A percentile compares a stretch with the other conserved stretches of the same genome.
Conservation (phyloP, 2,888 invertebrate genomes). For the Teinopalpus imperialis region DNA sequence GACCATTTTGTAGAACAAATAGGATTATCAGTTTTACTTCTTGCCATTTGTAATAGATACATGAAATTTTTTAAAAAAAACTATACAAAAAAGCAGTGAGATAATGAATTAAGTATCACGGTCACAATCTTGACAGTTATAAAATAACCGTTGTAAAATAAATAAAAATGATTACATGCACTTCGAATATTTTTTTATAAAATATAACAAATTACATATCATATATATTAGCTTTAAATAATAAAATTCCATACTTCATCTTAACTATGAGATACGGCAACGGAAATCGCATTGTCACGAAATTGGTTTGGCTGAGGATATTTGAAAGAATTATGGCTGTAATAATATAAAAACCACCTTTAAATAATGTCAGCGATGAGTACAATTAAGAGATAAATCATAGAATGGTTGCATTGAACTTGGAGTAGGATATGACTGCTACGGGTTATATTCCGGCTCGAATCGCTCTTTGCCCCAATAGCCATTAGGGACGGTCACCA, state of each 20-base stretch:
- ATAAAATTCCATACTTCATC: constrained; percentile 20
- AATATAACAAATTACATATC: constrained; percentile 10
- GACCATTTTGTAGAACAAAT: constrained; percentile 22
- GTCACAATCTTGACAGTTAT: too few relatives aligned
- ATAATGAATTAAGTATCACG: too few relatives aligned
- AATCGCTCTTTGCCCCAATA: constrained; percentile 65
- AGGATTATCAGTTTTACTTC: constrained; percentile 22
- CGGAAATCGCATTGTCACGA: constrained; percentile 28
- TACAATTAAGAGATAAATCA: constrained; percentile 80
- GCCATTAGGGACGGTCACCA: constrained; percentile 78
- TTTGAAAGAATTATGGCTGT: constrained; percentile 60
- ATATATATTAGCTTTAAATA: constrained; percentile 7
- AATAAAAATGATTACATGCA: not conserved
- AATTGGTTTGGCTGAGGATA: constrained; percentile 36
- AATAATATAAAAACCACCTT: constrained; percentile 57
- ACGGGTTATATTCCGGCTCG: constrained; percentile 61
- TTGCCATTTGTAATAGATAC: constrained; percentile 14
- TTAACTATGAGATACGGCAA: constrained; percentile 16
- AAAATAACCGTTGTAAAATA: constrained; percentile 10
- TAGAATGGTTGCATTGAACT: constrained; percentile 66
- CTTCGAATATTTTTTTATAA: constrained; percentile 7
- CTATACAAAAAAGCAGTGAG: too few relatives aligned
- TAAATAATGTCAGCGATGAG: constrained; percentile 55
- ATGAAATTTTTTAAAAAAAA: not conserved
- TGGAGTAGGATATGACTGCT: constrained; percentile 76